Base-by-base conservation (phyloP, 1,140 invertebrate genomes). In the Hyles euphorbiae region DNA sequence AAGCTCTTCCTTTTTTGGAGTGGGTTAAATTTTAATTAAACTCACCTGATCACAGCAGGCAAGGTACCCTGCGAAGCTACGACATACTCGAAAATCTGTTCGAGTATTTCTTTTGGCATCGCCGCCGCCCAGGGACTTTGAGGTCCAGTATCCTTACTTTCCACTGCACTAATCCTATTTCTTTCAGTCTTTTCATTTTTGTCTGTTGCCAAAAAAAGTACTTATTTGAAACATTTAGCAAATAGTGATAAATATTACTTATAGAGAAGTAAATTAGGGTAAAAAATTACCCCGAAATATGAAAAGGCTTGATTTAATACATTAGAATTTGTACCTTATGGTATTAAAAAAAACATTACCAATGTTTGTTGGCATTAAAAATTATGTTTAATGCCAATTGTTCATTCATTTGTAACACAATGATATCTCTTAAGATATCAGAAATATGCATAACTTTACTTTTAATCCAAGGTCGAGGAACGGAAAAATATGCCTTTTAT, bases 51-150 rank as follows among this genome's bases (percentile, higher is more conserved):
- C 60, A 96, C 85, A 68, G 93, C 91, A 48, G 95, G 95, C 70
- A 96, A 85, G 61, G 92, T 91, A 48, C 95, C 95, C 72, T 94
- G 92, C 60, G 90, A 90, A 53, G 90, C 78, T 32, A 93, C 91
- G 51, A 93, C 91, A 78, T 92, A 82, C 67, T 92, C 83, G 77
- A 96, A 95, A 72, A 96, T 94, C 78, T 93, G 90, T 46, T 89
- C 82, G 56, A 96, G 91, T 63, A 95, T 83, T 66, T 92, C 88
- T 74, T 91, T 88, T 33, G 95, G 94, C 64, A 95, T 72, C 55
- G 71, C 67, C 60, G 65, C 58, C 22, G 70, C 85, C 85, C 85
- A 88, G 5, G 80, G 83, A 62, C 84, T 88, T 65, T 88, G 85
- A 33, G 81, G 79, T 53, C 77, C 79, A 57, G 61, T 65, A 49